Base-by-base conservation (phyloP, 2,113 vertebrate genomes). In the Gallinago jamesoni region DNA sequence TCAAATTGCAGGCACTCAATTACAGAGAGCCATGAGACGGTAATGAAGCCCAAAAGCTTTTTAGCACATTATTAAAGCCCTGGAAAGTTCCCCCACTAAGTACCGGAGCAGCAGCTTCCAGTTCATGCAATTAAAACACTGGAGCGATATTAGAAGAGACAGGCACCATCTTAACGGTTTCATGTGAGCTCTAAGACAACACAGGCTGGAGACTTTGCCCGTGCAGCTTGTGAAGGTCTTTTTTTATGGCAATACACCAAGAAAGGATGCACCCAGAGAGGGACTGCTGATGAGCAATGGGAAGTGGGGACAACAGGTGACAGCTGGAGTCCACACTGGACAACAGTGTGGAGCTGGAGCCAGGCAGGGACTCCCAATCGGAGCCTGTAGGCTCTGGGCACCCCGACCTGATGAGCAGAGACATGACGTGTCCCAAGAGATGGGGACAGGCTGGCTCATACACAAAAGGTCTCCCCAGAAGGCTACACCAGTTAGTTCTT, bases 21-120 rank as follows among this genome's bases (percentile, higher is more conserved):
- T 94, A 79, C 64, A 66, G 62, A 78, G 57, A 82, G 66, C 62
- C 67, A 48, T 3, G 62, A 92, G 94, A 92, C 4, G n/a, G 66
- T 84, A 96, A 96, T 69, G 57, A 35, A 95, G 76, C 91, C 94
- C 22, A 25, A 96, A 95, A 96, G 96, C 92, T 81, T 96, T 96
- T 92, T 76, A 91, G 84, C 81, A 87, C 87, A 72, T 92, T 52
- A 95, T 92, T 82, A 93, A 93, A 94, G 57, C 56, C 72, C 57
- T 76, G 86, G 3, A 16, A 96, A 90, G 81, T 89, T 94, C 41
- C 39, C 39, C 28, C 45, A 79, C 55, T 72, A 92, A 78, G 62
- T 63, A 76, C 48, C 50, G 69, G 83, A 87, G 80, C 77, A 89
- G 64, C 70, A 87, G 89, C 69, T 93, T 89, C 84, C 83, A 92